Evolutionary conservation across 2,888 invertebrate genomes (phyloP), one percentile per base, ranked within the genome.

Genomic region (Lochmaea capreae): DNA sequence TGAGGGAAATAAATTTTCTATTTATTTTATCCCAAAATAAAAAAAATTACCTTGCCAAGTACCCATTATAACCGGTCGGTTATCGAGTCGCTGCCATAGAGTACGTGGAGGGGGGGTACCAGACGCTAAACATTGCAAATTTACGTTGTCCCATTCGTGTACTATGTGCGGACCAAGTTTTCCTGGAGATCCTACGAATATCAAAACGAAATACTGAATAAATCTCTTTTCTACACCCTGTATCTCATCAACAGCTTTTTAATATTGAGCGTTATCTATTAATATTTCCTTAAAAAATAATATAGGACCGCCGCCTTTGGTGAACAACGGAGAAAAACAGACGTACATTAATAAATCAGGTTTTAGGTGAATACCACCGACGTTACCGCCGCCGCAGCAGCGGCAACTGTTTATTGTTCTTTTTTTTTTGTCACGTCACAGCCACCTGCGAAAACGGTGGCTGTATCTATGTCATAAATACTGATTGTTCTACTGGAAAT

Each of bases 101-200:
- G 96, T 91, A 11, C 90, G 88, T 0, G 97, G 96, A 66, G 88
- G 88, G 0, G 97, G 97, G 57, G 90, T 90, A 3, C 97, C 97
- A 78, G 91, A 91, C 0, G 95, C 94, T 39, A 92, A 92, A 85
- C 97, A 97, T 79, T 92, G 91, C 83, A 97, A 89, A n/a, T 94
- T 91, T 62, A 97, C 90, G 66, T 95, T 93, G 74, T 94, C 93
- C 0, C 94, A 93, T 87, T 97, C 97, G 46, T 92, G 90, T 1
- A 95, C 94, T 70, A 94, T 90, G 66, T 95, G 90, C 10, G 93
- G 89, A 5, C 84, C 84, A 76, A 83, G 81, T 33, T 83, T 81
- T n/a, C 80, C 77, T n/a, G 81, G 81, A 39, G 80, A 79, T 16
- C 80, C 85, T 84, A 73, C 12, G 81, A 79, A 65, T n/a, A 16